phyloP scores from a whole-genome alignment of 2,797 vertebrate species.

The Xenentodon cancila region DNA sequence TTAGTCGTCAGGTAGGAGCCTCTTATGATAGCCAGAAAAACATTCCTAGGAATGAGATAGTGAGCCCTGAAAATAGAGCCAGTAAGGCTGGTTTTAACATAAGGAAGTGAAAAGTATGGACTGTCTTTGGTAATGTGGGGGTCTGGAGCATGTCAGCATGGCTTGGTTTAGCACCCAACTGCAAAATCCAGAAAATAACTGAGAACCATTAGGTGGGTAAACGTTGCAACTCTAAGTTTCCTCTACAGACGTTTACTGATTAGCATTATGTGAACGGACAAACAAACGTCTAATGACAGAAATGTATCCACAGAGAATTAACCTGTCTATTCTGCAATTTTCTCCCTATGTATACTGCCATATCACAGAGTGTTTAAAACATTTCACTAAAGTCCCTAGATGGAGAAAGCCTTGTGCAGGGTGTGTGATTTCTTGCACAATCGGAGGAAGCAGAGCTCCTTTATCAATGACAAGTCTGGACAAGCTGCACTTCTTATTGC shows the following conservation, averaged over 20 bases:
- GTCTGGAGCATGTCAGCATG: conserved; percentile 1
- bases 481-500: conserved; percentile 53
- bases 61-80: conserved; percentile 12
- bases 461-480: conserved; percentile 66
- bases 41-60: conserved; percentile 33
- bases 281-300: background rate
- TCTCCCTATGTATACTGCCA: background rate
- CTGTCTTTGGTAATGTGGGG: background rate
- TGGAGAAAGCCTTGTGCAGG: conserved; percentile 41
- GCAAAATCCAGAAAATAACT: conserved; percentile 22
- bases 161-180: conserved; percentile 14
- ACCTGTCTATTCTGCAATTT: background rate
- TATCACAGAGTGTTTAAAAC: conserved; percentile 23
- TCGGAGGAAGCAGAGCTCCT: conserved; percentile 66
- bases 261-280: background rate
- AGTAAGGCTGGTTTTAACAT: conserved; percentile 18
- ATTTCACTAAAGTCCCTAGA: conserved; percentile 34
- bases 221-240: conserved; percentile 4
- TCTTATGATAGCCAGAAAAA: conserved; percentile 34
- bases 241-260: background rate
- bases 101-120: conserved; percentile 8
- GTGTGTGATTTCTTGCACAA: conserved; percentile 75
- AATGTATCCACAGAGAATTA: background rate
- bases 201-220: conserved; percentile 14
- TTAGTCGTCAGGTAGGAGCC: conserved; percentile 38